Evolutionary conservation across 37 sponge, comb jelly and placozoan genomes (phyloP), one percentile per base, ranked within the genome.

Genomic region (Ephydatia muelleri): DNA sequence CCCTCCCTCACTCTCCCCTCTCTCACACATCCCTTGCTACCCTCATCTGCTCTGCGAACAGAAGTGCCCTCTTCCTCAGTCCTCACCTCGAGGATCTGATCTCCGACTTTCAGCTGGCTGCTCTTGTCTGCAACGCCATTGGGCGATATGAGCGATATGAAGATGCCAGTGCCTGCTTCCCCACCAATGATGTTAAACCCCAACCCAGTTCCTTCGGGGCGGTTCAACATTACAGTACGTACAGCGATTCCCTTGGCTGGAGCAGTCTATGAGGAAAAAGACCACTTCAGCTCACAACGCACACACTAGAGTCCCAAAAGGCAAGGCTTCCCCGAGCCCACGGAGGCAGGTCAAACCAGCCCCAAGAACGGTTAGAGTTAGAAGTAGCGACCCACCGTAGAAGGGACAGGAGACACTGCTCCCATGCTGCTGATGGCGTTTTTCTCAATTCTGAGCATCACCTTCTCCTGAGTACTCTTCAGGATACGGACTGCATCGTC

Each of bases 141-240:
- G 21, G 87, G 75, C 13, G 92, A 79, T 30, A 99, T 93, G 82
- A 79, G 85, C 14, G 95, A 94, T 68, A 97, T 92, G 85, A 90
- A 99, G 75, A 99, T 92, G 12, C 99, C 99, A 49, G 69, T 77
- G 22, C 91, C 88, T 6, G 85, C 94, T 70, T 97, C 97, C 3
- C 97, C 97, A 28, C 97, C 99, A 22, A 94, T 91, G 57, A 99
- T 95, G 85, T 93, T 93, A 70, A 99, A 94, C 0, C 99, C 99
- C 69, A 99, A 85, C 0, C 97, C 99, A 49, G 74, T 77, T 3
- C 85, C 91, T 11, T 80, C 85, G 19, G 76, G 40, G 6, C 90
- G 72, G 13, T 38, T 70, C 65, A 90, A 70, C 3, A 73, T 49
- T 26, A 90, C 85, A 14, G 57, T 76, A 33, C 85, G 90, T 43